Evolutionary conservation across 1,140 invertebrate species (phyloP).

Genomic region (Drosophila repleta): DNA sequence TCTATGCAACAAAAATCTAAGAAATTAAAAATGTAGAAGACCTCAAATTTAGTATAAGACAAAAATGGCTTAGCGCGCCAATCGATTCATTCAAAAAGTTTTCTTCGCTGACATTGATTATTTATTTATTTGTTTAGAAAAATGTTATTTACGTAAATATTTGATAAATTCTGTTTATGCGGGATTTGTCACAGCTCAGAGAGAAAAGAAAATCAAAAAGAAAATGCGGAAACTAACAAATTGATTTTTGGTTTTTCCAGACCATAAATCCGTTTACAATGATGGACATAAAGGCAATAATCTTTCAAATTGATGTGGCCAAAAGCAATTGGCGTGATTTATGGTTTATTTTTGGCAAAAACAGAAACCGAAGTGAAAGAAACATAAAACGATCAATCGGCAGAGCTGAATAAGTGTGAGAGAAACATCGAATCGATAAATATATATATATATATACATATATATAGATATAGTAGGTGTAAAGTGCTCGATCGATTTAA

Average conservation of each 20-base stretch:
- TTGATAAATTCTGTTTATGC: conserved; percentile 8
- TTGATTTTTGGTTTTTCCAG: conserved; percentile 21
- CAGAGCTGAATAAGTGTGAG: conserved; percentile 30
- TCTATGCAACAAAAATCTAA: too few species aligned
- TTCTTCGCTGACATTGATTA: not conserved
- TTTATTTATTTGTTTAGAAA: too few species aligned
- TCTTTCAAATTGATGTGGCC: conserved; percentile 36
- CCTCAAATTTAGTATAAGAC: too few species aligned
- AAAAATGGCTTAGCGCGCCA: too few species aligned
- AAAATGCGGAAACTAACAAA: not conserved
- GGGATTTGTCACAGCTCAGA: conserved; percentile 15
- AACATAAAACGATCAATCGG: conserved; percentile 67
- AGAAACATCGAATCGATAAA: not conserved
- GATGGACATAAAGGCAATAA: conserved; percentile 60
- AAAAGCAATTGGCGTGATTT: conserved; percentile 48
- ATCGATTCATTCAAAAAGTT: too few species aligned
- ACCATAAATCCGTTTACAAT: conserved; percentile 47
- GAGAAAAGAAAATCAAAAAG: conserved; percentile 3
- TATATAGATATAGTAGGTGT: conserved; percentile 38
- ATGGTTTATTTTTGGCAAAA: conserved; percentile 66
- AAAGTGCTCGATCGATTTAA: conserved; percentile 50
- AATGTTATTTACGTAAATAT: not conserved
- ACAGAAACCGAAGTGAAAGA: not conserved
- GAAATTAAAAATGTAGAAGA: too few species aligned
- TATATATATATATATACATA: not conserved